Evolutionary conservation across 2,113 vertebrate species (phyloP).

Genomic region (Loxodonta africana): DNA sequence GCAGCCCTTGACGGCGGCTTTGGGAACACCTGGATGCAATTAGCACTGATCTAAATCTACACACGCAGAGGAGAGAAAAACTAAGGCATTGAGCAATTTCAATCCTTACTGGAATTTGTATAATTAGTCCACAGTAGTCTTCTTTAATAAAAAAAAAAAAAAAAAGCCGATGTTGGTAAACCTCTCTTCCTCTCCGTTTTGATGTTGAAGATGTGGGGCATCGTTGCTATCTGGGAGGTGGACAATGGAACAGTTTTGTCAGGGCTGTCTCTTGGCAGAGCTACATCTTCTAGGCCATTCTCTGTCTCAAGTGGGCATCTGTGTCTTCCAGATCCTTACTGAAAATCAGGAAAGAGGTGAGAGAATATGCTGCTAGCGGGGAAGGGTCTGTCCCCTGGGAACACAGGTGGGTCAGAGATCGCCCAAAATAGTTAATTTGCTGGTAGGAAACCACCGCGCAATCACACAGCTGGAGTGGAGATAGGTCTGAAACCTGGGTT

Average conservation of each 20-base stretch:
- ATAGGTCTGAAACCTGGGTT: background rate
- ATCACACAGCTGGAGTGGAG: background rate
- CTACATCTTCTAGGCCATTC: background rate
- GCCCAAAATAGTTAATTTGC: background rate
- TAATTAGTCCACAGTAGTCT: background rate
- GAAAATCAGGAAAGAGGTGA: background rate
- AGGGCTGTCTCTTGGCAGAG: rapidly evolving
- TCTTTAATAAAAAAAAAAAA: background rate
- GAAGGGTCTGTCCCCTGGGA: background rate
- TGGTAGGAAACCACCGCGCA: background rate
- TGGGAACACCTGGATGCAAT: slow-evolving; percentile 53
- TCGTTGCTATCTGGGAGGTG: background rate
- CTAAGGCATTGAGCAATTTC: background rate
- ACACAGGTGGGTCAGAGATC: background rate
- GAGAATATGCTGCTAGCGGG: background rate
- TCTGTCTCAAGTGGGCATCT: background rate
- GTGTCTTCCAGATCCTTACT: background rate
- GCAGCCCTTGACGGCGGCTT: too few relatives aligned
- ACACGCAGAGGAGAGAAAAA: background rate
- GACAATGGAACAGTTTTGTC: background rate
- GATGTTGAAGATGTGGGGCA: background rate
- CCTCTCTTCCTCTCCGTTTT: background rate
- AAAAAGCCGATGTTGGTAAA: background rate
- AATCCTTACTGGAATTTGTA: background rate
- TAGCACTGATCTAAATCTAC: background rate